Evolutionary conservation across 2,797 vertebrate genomes (phyloP), one percentile per base, ranked within the genome.

Genomic region (Spizella passerina): DNA sequence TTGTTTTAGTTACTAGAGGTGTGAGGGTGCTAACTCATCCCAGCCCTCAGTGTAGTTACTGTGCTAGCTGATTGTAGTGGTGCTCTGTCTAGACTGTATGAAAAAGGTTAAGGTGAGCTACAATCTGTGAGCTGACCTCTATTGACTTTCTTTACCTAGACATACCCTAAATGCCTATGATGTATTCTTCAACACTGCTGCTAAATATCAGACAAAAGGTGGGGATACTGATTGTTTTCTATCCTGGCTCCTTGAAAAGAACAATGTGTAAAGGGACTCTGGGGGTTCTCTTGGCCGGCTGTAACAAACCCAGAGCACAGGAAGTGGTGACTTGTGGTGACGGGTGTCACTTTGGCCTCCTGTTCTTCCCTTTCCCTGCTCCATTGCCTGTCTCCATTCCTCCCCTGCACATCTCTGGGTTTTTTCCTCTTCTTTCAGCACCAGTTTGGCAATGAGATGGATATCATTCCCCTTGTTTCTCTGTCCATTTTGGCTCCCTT

Each of bases 141-240:
- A 96, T 93, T 66, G 96, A 93, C 86, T 96, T 96, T 96, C 86
- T 96, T 96, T 96, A 96, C 90, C 94, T 95, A 96, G 96, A 96
- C 89, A 94, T 79, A 86, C 95, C 95, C 92, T 96, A 96, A 96
- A 95, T 96, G 95, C 90, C 95, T 95, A 93, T 96, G 95, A 95
- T 95, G 94, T 94, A 92, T 96, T 92, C 96, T 95, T 95, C 96
- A 96, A 92, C 95, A 94, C 95, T 96, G 95, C 95, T 95, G 96
- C 96, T 96, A 95, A 96, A 80, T 94, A 86, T 94, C 94, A 96
- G 78, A 96, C 90, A 94, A 93, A 96, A 96, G 96, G 96, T 96
- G 95, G 96, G 96, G 95, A 96, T 64, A 93, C 73, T 92, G 90
- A 94, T 96, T 96, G 90, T 93, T 96, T 96, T 96, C 90, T 96